These are phyloP conservation scores for Sebastiscus tertius DNA, from an alignment of 2,797 vertebrate species.

Conservation along the genomic window DNA sequence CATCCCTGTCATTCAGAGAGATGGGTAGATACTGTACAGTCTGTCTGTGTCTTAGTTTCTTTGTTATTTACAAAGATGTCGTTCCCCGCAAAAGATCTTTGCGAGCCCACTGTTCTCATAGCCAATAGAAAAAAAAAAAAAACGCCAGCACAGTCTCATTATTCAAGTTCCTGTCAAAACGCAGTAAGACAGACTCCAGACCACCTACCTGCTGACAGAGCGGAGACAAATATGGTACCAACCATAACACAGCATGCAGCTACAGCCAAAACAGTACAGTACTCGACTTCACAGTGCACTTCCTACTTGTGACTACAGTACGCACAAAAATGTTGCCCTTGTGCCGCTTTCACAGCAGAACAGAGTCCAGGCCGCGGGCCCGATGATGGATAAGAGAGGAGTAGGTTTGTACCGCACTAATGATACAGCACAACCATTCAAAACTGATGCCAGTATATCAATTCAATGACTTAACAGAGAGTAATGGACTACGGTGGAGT, in stretches of 20 bases:
- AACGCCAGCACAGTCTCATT: background rate
- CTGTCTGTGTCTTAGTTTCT: background rate
- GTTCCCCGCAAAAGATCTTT: background rate
- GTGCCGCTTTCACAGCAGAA: conserved; percentile 36
- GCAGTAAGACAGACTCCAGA: conserved; percentile 45
- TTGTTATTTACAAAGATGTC: conserved; percentile 3
- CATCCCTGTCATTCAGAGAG: background rate
- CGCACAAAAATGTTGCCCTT: conserved; percentile 15
- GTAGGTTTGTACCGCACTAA: conserved; percentile 8
- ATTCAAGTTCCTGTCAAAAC: conserved; percentile 51
- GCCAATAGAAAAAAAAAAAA: background rate
- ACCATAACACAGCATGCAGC: conserved; percentile 47
- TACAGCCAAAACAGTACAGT: conserved; percentile 44
- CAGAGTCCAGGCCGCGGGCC: conserved; percentile 37
- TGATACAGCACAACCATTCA: conserved; percentile 23
- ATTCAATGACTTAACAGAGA: conserved; percentile 38
- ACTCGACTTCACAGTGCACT: conserved; percentile 13
- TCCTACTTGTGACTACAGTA: conserved; percentile 32
- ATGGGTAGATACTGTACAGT: background rate
- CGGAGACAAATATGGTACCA: conserved; percentile 49
- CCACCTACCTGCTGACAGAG: conserved; percentile 63
- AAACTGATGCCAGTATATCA: conserved; percentile 25
- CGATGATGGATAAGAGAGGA: conserved; percentile 33
- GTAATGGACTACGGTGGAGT: conserved; percentile 17
- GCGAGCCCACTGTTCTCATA: background rate